Conservation (phyloP, 2,888 invertebrate genomes). For the Eurytoma californica region DNA sequence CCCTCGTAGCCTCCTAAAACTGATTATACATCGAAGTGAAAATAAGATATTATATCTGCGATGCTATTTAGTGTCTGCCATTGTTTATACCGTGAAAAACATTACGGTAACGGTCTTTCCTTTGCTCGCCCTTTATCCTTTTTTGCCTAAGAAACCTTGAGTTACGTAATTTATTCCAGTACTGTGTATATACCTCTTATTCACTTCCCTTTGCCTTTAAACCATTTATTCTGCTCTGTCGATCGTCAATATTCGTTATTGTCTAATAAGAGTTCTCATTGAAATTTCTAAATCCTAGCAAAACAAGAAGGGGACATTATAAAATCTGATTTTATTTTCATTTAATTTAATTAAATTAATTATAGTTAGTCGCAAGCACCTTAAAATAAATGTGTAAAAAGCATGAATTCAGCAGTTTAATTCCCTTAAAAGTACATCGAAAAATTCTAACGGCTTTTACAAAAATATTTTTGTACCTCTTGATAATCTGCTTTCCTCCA, state of each 20-base stretch:
- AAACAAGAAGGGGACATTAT: too few relatives aligned
- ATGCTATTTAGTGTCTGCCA: background rate
- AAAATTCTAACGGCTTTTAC: too few relatives aligned
- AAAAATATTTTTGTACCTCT: too few relatives aligned
- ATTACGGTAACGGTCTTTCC: background rate
- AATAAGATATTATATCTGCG: slow-evolving; percentile 9
- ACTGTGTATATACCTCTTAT: slow-evolving; percentile 58
- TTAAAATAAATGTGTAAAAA: too few relatives aligned
- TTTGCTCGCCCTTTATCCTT: slow-evolving; percentile 28
- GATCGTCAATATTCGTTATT: too few relatives aligned
- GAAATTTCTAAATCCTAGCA: too few relatives aligned
- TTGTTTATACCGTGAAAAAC: background rate
- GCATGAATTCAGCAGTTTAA: too few relatives aligned
- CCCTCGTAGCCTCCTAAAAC: background rate
- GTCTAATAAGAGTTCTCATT: too few relatives aligned
- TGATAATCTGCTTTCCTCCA: background rate
- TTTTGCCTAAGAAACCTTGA: slow-evolving; percentile 58
- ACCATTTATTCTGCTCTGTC: slow-evolving; percentile 21
- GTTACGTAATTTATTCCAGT: slow-evolving; percentile 64
- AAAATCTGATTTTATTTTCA: too few relatives aligned
- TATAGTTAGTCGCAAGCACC: too few relatives aligned
- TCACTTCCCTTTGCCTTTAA: slow-evolving; percentile 31
- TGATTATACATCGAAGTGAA: slow-evolving; percentile 7
- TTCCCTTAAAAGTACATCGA: too few relatives aligned
- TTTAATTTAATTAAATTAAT: too few relatives aligned